A percentile compares a stretch with the other conserved stretches of the same genome.
These are phyloP conservation scores for Slavum lentiscoides DNA, from an alignment of 2,888 invertebrate genomes.

Conservation along the genomic window DNA sequence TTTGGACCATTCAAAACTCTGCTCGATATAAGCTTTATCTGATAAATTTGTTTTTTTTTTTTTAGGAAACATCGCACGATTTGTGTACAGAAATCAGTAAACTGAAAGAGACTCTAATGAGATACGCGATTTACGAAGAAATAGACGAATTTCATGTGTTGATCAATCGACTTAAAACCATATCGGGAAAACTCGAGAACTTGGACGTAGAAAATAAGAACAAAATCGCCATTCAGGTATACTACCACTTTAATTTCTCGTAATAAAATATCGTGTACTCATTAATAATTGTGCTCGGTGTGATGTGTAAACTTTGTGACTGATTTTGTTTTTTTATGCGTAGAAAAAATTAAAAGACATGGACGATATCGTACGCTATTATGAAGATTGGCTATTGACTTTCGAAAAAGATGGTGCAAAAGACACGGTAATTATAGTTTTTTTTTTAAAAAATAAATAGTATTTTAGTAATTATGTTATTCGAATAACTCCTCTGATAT, in stretches of 20 bases:
- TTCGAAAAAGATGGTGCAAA: background rate
- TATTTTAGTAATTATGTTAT: background rate
- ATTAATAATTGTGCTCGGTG: background rate
- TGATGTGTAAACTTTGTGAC: background rate
- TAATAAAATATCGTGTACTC: background rate
- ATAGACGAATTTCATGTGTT: slow-evolving; percentile 6
- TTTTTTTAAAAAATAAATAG: background rate
- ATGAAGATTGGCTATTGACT: slow-evolving; percentile 33
- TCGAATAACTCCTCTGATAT: background rate
- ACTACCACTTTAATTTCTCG: too few relatives aligned
- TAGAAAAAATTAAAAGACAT: slow-evolving; percentile 20
- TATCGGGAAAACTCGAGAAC: background rate
- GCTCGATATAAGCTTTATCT: background rate
- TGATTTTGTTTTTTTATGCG: background rate
- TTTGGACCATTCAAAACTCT: background rate
- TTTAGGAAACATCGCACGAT: slow-evolving; percentile 6
- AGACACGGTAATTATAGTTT: slow-evolving; percentile 19
- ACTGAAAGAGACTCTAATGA: slow-evolving; percentile 4
- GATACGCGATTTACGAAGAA: slow-evolving; percentile 16
- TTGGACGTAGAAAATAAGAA: background rate
- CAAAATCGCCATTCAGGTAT: background rate
- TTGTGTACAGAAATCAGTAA: background rate
- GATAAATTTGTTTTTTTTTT: background rate
- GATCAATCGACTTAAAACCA: slow-evolving; percentile 5
- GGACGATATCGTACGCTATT: background rate